A percentile compares a stretch with the other conserved stretches of the same genome.
phyloP scores from a whole-genome alignment of 2,888 invertebrate genomes.

The Catocala fraxini region DNA sequence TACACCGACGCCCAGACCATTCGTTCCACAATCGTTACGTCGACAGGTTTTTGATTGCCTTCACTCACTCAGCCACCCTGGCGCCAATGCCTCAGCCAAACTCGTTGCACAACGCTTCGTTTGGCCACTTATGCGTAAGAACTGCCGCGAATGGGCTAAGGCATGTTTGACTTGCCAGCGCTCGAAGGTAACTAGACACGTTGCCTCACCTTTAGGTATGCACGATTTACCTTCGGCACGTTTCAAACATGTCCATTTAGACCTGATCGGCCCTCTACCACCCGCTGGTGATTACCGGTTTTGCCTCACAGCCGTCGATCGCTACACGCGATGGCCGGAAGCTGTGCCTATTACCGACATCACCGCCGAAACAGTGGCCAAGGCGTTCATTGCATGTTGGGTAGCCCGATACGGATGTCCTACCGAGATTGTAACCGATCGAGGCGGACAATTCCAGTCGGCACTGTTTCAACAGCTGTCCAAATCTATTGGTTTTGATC shows the following conservation, averaged over 20 bases:
- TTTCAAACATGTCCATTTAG: slow-evolving; percentile 28
- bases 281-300: slow-evolving; percentile 11
- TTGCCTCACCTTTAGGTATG: slow-evolving; percentile 42
- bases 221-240: slow-evolving; percentile 47
- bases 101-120: slow-evolving; percentile 57
- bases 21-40: slow-evolving; percentile 30
- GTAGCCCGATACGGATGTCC: neutral
- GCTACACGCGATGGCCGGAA: slow-evolving; percentile 6
- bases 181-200: slow-evolving; percentile 58
- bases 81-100: slow-evolving; percentile 40
- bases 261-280: slow-evolving; percentile 9
- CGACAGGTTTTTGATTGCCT: slow-evolving; percentile 44
- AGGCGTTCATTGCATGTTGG: slow-evolving; percentile 5
- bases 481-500: slow-evolving; percentile 8
- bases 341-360: slow-evolving; percentile 6
- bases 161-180: slow-evolving; percentile 60
- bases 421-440: too few species aligned
- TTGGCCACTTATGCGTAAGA: slow-evolving; percentile 60
- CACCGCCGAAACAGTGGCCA: slow-evolving; percentile 10
- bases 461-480: slow-evolving; percentile 5
- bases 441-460: slow-evolving; percentile 2
- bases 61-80: slow-evolving; percentile 10
- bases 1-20: slow-evolving; percentile 27
- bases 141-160: slow-evolving; percentile 55
- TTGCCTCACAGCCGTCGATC: slow-evolving; percentile 18